These are phyloP conservation scores for Linnaemya tessellans DNA, from an alignment of 2,888 invertebrate genomes.

Conservation along the genomic window DNA sequence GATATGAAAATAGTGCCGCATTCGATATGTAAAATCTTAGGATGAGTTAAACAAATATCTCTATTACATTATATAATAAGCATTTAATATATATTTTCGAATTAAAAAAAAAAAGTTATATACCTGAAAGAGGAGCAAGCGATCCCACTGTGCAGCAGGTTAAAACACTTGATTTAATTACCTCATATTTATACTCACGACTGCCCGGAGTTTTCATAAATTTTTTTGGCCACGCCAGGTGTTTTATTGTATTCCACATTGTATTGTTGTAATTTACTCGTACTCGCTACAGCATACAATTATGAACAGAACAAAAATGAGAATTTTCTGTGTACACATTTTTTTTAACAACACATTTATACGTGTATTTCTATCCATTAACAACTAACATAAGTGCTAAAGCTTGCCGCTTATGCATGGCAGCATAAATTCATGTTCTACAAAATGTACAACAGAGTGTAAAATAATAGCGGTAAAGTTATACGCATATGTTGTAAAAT, in stretches of 20 bases:
- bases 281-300: not conserved
- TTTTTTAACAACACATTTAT: slow-evolving; percentile 32
- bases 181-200: slow-evolving; percentile 39
- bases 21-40: too few relatives aligned
- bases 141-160: not conserved
- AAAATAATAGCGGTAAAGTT: slow-evolving; percentile 5
- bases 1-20: too few relatives aligned
- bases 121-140: too few relatives aligned
- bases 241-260: slow-evolving; percentile 45
- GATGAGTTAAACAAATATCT: too few relatives aligned
- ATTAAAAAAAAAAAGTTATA: too few relatives aligned
- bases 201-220: slow-evolving; percentile 1
- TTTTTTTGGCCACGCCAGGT: slow-evolving; percentile 40
- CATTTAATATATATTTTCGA: too few relatives aligned
- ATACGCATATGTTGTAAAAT: not conserved
- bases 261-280: slow-evolving; percentile 20
- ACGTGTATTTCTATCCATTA: slow-evolving; percentile 28
- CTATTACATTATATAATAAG: too few relatives aligned
- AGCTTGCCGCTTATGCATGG: slow-evolving; percentile 48
- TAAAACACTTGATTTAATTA: slow-evolving; percentile 40
- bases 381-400: slow-evolving; percentile 54
- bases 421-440: slow-evolving; percentile 8
- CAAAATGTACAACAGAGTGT: not conserved
- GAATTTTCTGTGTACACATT: not conserved
- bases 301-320: slow-evolving; percentile 23